These are phyloP conservation scores for Coregonus clupeaformis DNA, from an alignment of 2,113 vertebrate genomes.

Conservation along the genomic window DNA sequence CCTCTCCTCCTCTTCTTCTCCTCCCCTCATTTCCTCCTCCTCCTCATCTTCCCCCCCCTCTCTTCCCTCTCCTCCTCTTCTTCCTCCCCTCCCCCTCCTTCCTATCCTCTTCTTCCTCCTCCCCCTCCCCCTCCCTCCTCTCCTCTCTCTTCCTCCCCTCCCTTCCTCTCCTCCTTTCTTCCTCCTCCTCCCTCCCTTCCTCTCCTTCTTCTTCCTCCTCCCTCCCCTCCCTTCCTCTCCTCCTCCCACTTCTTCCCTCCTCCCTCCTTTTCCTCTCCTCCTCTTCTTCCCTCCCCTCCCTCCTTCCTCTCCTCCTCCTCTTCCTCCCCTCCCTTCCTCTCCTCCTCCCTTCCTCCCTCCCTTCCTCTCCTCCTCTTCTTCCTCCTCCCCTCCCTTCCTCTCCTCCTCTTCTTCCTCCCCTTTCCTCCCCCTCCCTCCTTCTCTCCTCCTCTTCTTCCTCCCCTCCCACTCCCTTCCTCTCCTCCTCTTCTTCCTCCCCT, in stretches of 20 bases:
- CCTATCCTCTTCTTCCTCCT: constrained; percentile 22
- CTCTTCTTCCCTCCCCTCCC: constrained; percentile 47
- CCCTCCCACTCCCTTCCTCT: constrained; percentile 27
- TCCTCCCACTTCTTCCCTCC: constrained; percentile 37
- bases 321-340: too few relatives aligned
- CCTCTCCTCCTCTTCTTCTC: constrained; percentile 20
- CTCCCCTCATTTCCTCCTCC: too few relatives aligned
- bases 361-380: constrained; percentile 16
- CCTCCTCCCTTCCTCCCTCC: too few relatives aligned
- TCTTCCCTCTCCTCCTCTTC: constrained; percentile 9
- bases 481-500: constrained; percentile 39
- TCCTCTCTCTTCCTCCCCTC: too few relatives aligned
- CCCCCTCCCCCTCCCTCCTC: too few relatives aligned
- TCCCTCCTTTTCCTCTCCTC: neutral
- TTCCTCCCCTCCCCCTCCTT: constrained; percentile 37
- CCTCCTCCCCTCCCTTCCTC: constrained; percentile 9
- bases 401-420: constrained; percentile 25
- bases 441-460: constrained; percentile 20
- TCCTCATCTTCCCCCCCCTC: too few relatives aligned
- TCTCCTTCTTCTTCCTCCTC: constrained; percentile 24
- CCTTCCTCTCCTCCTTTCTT: constrained; percentile 13
- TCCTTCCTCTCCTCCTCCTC: constrained; percentile 10
- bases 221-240: neutral
- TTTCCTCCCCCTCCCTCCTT: constrained; percentile 29
- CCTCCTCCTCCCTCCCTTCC: constrained; percentile 1